Evolutionary conservation across 2,797 vertebrate species (phyloP).

Genomic region (Pseudochirops corinnae): DNA sequence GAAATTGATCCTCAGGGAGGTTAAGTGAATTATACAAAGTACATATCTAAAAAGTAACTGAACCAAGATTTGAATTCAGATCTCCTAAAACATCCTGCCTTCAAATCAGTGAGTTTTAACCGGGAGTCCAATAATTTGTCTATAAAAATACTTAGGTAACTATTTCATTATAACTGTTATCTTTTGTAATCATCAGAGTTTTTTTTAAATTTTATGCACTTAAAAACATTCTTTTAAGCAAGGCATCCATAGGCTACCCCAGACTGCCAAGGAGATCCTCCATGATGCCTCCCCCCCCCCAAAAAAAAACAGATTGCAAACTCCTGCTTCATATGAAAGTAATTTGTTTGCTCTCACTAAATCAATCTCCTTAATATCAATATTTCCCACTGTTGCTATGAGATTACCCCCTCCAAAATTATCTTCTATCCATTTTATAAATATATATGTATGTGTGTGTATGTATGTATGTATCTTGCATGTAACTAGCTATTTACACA

Average conservation of each 20-base stretch:
- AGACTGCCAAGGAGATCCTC: not conserved
- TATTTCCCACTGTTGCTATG: not conserved
- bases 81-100: not conserved
- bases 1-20: not conserved
- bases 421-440: not conserved
- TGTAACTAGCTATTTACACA: not conserved
- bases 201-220: not conserved
- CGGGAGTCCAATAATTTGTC: not conserved
- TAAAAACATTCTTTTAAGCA: not conserved
- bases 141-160: not conserved
- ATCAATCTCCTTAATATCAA: not conserved
- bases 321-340: not conserved
- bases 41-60: not conserved
- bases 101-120: not conserved
- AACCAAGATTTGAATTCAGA: not conserved
- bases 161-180: not conserved
- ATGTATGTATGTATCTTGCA: not conserved
- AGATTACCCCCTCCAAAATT: not conserved
- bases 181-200: not conserved
- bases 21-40: not conserved
- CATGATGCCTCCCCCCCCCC: not conserved
- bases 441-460: not conserved
- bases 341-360: not conserved
- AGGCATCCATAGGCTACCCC: not conserved
- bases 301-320: not conserved